Base-by-base conservation (phyloP, 2,113 vertebrate species). In the Amia ocellicauda region DNA sequence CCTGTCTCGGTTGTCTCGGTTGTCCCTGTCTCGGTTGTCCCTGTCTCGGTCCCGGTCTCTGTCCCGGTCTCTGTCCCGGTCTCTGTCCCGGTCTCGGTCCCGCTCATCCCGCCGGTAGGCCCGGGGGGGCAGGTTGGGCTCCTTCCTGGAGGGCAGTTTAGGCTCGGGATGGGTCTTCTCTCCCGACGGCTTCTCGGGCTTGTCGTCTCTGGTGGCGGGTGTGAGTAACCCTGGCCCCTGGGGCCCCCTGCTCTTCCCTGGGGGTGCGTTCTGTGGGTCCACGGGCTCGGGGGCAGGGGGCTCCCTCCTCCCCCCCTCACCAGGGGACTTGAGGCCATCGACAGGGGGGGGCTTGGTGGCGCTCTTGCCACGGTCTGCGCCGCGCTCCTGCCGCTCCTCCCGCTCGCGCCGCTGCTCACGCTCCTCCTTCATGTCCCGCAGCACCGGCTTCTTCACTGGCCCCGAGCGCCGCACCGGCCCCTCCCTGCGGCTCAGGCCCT, bases 371-470 rank as follows among this genome's bases (percentile, higher is more conserved):
- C 79, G 68, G 76, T 93, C 86, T 83, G 92, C 73, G 23, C 71
- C 85, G 72, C 92, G 92, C 64, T 96, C 95, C 0, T 75, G 85
- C 20, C 75, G 86, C 70, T 92, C 94, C 68, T 98, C 96, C 10
- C 92, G 91, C 70, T 99, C 95, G 67, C 91, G 93, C 64, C 92
- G 88, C 69, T 96, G 93, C 62, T 99, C 97, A 1, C 96, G 84
- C 64, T 99, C 97, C 60, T 98, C 97, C 75, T 97, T 99, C 95
- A 99, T 98, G 71, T 99, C 97, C 70, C 96, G 88, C 20, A 99
- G 86, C 3, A 99, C 85, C 11, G 97, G 97, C 61, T 99, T 99
- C 74, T 99, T 99, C 78, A 99, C 98, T 24, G 96, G 97, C 23
- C 97, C 97, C 0, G 96, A 98, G 70, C 97, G 87, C 68, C 97